Base-by-base conservation (phyloP, 2,888 invertebrate genomes). In the Gasteruption jaculator region DNA sequence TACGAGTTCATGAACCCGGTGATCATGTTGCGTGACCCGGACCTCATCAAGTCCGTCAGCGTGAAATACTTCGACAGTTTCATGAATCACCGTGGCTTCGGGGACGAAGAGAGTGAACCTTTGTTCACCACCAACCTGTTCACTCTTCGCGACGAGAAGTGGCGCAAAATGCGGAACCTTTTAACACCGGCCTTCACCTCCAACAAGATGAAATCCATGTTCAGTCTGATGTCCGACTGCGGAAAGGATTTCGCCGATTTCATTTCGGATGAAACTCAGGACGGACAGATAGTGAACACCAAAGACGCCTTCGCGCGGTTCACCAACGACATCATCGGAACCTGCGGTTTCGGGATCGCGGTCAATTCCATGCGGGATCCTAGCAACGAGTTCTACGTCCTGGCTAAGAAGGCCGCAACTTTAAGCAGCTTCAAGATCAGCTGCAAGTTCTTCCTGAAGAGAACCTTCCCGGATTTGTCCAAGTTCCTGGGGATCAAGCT, bases 111-210 rank as follows among this genome's bases (percentile, higher is more conserved):
- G 1, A 24, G 38, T 4, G 57, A 60, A 21, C 53, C 52, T 0
- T 10, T 63, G 1, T 49, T 63, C 11, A 52, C 40, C 2, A 57
- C 53, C 1, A 54, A 54, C 19, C 36, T 61, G 0, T 55, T 61
- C 25, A 46, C 45, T 0, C 33, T 62, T 0, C 43, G 39, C 2
- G 77, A 74, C 7, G 70, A 76, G 1, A 69, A 54, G 58, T 78
- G 77, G 77, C 68, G 72, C 1, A 70, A 74, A 3, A 73, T 77
- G 71, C 61, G 79, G 14, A 61, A 64, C 0, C 69, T 75, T 0
- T 50, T 79, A 15, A 76, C 75, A 15, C 79, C 79, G 1, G 74
- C 77, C 0, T 80, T 79, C 58, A 79, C 79, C 0, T 68, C 75
- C 5, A 75, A 76, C 36, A 79, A 79, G 60, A 76, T 80, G 75